phyloP scores from a whole-genome alignment of 1,140 invertebrate species.

The Nylanderia fulva region DNA sequence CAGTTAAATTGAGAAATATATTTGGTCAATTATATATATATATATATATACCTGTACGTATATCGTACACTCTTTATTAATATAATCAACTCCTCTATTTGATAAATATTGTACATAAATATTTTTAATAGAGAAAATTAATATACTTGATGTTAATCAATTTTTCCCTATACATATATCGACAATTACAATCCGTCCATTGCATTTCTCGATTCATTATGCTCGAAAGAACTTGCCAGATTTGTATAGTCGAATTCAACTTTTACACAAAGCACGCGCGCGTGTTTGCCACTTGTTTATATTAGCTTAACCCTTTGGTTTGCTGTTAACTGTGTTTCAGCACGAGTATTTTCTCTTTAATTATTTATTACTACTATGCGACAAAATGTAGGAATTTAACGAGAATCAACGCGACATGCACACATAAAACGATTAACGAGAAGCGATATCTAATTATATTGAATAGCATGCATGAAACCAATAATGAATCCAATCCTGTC shows the following conservation, averaged over 20 bases:
- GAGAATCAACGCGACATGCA: neutral
- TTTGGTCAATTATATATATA: neutral
- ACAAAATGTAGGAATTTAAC: constrained; percentile 23
- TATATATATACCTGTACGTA: too few species aligned
- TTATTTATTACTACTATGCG: neutral
- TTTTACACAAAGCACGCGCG: neutral
- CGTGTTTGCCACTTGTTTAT: neutral
- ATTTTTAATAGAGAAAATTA: neutral
- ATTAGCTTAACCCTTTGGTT: constrained; percentile 6
- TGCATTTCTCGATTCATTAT: neutral
- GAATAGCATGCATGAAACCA: too few species aligned
- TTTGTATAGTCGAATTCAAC: neutral
- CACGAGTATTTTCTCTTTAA: constrained; percentile 1
- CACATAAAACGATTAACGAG: constrained; percentile 18
- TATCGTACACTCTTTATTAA: neutral
- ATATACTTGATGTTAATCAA: neutral
- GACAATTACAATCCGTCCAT: neutral
- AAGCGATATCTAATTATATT: constrained; percentile 30
- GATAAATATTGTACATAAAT: neutral
- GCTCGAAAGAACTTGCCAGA: neutral
- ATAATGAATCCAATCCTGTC: constrained; percentile 29
- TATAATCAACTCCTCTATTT: neutral
- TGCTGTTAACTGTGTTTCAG: neutral
- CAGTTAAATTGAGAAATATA: neutral
- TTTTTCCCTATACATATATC: too few species aligned